A percentile compares a stretch with the other conserved stretches of the same genome.
Evolutionary conservation across 2,113 vertebrate species (phyloP).

Genomic region (Aspidoscelis tigris): DNA sequence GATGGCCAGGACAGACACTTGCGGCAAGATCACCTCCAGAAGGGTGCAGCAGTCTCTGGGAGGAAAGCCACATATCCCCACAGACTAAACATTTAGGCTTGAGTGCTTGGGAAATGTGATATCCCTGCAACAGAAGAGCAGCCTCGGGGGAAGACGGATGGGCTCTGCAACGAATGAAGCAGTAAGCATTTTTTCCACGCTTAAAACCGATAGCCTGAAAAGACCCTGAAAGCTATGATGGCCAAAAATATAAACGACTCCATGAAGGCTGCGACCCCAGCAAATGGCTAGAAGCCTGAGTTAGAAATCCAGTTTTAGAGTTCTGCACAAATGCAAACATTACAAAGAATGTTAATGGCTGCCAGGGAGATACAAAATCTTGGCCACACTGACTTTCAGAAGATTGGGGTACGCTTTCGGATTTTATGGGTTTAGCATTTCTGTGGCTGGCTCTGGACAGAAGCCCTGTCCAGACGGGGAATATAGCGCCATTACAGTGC

Average conservation of each 20-base stretch:
- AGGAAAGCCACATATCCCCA: neutral
- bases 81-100: neutral
- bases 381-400: neutral
- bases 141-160: conserved; percentile 1
- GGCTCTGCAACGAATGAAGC: conserved; percentile 1
- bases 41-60: neutral
- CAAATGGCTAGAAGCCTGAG: neutral
- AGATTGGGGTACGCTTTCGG: neutral
- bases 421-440: neutral
- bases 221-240: conserved; percentile 19
- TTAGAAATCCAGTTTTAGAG: neutral
- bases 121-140: neutral
- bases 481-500: too few relatives aligned
- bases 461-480: too few relatives aligned
- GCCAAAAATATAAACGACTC: neutral
- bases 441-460: neutral
- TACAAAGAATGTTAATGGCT: neutral
- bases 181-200: neutral
- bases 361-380: neutral
- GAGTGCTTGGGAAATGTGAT: conserved; percentile 12
- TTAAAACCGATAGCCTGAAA: conserved; percentile 3
- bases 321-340: neutral
- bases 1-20: neutral
- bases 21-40: neutral
- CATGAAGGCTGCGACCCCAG: conserved; percentile 9